These are phyloP conservation scores for Adelges cooleyi DNA, from an alignment of 1,140 invertebrate species.

Conservation along the genomic window DNA sequence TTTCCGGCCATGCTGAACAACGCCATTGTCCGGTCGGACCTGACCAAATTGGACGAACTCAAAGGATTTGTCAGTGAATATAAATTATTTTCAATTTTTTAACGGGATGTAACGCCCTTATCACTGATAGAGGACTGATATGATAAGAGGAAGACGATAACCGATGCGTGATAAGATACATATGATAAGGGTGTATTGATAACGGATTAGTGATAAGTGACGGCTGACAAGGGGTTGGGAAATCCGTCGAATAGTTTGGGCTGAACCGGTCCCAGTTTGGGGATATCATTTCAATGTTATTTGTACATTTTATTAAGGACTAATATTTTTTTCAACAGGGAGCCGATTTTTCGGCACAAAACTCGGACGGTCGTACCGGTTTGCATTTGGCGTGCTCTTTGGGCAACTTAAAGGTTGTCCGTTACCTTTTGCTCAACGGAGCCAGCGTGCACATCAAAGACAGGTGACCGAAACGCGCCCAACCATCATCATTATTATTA, in stretches of 20 bases:
- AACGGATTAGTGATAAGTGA: too few species aligned
- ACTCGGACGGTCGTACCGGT: conserved; percentile 67
- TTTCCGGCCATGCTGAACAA: conserved; percentile 66
- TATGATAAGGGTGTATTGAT: too few species aligned
- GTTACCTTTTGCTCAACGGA: conserved; percentile 64
- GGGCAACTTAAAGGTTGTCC: conserved; percentile 56
- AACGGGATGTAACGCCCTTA: too few species aligned
- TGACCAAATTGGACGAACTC: conserved; percentile 44
- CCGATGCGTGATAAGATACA: too few species aligned
- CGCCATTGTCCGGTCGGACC: conserved; percentile 55
- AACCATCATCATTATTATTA: not conserved
- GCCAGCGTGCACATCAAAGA: conserved; percentile 73
- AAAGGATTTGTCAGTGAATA: conserved; percentile 39
- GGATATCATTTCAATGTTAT: not conserved
- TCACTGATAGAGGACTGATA: too few species aligned
- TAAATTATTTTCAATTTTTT: too few species aligned
- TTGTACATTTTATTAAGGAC: not conserved
- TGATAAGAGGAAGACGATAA: too few species aligned
- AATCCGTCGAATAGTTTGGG: not conserved
- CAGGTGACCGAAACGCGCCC: conserved; percentile 36
- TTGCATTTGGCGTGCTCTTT: conserved; percentile 67
- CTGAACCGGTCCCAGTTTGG: not conserved
- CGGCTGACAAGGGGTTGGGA: not conserved
- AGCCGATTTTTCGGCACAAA: conserved; percentile 60
- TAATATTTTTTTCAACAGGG: conserved; percentile 40